Percentiles rank a stretch among this genome's conserved stretches.
Conservation (phyloP, 2,113 vertebrate species). For the Lepus europaeus region DNA sequence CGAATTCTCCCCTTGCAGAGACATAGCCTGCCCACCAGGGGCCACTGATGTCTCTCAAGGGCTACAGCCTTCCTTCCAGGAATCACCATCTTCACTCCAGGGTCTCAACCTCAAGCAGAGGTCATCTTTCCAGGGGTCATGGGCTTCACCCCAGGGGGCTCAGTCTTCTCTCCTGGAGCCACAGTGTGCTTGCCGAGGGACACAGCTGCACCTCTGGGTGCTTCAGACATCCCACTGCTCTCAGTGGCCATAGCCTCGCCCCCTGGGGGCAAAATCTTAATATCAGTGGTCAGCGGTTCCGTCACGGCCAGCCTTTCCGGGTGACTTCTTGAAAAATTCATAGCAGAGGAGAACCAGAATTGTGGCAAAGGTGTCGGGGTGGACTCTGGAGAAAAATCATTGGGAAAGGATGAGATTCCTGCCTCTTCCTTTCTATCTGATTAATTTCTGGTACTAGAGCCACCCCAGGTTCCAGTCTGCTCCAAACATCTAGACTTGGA, state of each 20-base stretch:
- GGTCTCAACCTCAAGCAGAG: neutral
- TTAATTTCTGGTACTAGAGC: neutral
- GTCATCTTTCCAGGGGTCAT: neutral
- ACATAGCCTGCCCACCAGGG: neutral
- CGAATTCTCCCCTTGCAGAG: neutral
- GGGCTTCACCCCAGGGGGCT: neutral
- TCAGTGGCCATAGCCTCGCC: neutral
- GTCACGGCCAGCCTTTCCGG: neutral
- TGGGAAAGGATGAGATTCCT: neutral
- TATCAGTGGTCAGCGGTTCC: neutral
- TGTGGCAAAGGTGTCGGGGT: conserved; percentile 19
- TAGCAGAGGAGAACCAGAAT: neutral
- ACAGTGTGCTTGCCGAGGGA: neutral
- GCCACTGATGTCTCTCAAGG: neutral
- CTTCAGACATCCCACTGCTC: neutral
- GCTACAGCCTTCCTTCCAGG: neutral
- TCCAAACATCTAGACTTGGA: neutral
- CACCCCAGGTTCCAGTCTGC: neutral
- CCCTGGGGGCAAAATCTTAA: neutral
- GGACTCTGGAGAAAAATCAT: conserved; percentile 65
- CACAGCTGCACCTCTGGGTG: neutral
- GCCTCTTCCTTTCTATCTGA: neutral
- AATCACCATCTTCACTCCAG: neutral
- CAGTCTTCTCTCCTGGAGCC: neutral
- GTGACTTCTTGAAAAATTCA: conserved; percentile 28